Percentiles rank a stretch among this genome's conserved stretches.
These are phyloP conservation scores for Gerris lacustris DNA, from an alignment of 2,888 invertebrate genomes.

Conservation along the genomic window DNA sequence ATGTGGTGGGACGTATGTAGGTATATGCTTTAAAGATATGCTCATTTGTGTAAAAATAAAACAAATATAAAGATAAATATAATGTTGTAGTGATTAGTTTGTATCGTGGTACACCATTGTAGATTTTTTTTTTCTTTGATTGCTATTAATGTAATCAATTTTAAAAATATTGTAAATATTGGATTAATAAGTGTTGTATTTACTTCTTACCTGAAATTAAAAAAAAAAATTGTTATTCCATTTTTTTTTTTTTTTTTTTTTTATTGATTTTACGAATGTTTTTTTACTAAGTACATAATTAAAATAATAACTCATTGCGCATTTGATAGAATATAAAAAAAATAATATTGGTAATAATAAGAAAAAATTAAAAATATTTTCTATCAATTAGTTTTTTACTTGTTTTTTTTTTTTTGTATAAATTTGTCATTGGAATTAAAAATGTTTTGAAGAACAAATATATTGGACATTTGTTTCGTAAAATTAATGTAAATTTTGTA, in stretches of 20 bases:
- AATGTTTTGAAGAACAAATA: too few relatives aligned
- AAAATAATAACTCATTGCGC: too few relatives aligned
- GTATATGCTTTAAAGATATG: neutral
- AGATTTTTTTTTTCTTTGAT: neutral
- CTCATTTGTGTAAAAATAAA: neutral
- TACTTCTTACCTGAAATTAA: neutral
- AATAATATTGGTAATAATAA: too few relatives aligned
- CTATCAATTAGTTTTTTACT: too few relatives aligned
- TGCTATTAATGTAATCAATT: neutral
- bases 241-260: neutral
- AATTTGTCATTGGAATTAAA: too few relatives aligned
- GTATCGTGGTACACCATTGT: neutral
- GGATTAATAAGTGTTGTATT: neutral
- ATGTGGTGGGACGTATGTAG: neutral
- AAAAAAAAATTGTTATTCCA: constrained; percentile 1
- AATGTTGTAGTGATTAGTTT: neutral
- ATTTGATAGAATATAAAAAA: too few relatives aligned
- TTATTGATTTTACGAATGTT: too few relatives aligned
- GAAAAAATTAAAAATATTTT: too few relatives aligned
- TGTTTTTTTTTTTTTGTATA: too few relatives aligned
- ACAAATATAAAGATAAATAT: neutral
- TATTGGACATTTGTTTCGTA: too few relatives aligned
- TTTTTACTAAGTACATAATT: too few relatives aligned
- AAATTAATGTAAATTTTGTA: too few relatives aligned
- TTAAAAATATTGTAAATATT: neutral